Conservation (phyloP, 2,888 invertebrate genomes). For the Ramazzottius varieornatus region DNA sequence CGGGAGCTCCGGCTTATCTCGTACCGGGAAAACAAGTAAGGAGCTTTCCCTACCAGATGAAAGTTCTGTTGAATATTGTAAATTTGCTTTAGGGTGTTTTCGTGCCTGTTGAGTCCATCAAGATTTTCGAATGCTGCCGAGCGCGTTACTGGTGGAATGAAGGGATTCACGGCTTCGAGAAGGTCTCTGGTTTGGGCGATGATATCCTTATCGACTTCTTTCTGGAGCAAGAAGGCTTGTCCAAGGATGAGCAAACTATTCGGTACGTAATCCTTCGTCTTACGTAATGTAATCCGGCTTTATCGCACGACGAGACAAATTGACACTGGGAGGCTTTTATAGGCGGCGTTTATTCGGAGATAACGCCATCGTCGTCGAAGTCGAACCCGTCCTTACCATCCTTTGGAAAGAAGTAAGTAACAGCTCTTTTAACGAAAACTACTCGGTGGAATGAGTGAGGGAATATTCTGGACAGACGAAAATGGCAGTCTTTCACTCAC, state of each 20-base stretch:
- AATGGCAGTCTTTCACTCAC: too few relatives aligned
- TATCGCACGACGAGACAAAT: background rate
- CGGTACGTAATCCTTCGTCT: background rate
- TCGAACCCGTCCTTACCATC: background rate
- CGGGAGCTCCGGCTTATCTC: background rate
- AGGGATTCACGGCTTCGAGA: background rate
- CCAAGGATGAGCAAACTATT: background rate
- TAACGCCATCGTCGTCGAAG: background rate
- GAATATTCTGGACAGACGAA: too few relatives aligned
- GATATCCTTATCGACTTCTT: background rate
- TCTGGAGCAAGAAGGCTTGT: background rate
- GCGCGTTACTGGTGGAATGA: conserved; percentile 1
- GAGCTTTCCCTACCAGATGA: too few relatives aligned
- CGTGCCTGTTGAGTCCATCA: background rate
- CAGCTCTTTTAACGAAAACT: too few relatives aligned
- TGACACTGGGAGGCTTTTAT: background rate
- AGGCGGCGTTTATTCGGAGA: background rate
- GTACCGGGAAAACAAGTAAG: background rate
- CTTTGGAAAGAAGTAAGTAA: background rate
- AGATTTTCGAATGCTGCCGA: background rate
- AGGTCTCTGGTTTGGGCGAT: background rate
- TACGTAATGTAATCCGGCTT: background rate
- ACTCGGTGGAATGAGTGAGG: too few relatives aligned
- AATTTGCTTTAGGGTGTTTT: background rate
- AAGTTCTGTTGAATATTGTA: background rate